A percentile compares a stretch with the other conserved stretches of the same genome.
phyloP scores from a whole-genome alignment of 2,797 vertebrate genomes.

The Lepilemur septentrionalis region DNA sequence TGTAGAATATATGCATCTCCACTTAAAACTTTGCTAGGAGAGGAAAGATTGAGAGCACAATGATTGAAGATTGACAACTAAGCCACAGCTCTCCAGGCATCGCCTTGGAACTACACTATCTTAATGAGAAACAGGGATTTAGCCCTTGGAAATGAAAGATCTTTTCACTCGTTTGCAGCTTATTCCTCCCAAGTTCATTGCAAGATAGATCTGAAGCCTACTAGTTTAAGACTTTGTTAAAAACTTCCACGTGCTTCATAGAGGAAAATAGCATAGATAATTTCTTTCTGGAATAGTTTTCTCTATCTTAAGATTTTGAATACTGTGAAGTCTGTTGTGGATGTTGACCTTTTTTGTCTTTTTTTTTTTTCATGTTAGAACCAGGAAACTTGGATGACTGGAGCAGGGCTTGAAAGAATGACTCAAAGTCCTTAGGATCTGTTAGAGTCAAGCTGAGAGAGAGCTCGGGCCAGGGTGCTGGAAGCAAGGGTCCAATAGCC shows the following conservation, averaged over 20 bases:
- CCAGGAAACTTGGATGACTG: neutral
- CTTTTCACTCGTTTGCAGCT: neutral
- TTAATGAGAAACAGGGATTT: neutral
- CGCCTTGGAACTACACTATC: neutral
- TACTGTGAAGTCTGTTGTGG: neutral
- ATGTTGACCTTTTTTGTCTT: neutral
- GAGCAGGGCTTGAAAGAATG: neutral
- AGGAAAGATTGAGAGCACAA: neutral
- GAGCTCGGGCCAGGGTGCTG: neutral
- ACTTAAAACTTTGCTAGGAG: neutral
- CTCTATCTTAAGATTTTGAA: neutral
- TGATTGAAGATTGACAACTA: neutral
- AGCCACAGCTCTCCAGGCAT: neutral
- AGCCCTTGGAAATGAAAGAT: constrained; percentile 11
- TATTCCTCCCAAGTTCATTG: neutral
- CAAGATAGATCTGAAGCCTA: neutral
- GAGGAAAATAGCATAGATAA: neutral
- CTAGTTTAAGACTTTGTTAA: constrained; percentile 27
- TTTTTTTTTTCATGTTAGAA: neutral
- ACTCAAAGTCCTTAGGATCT: neutral
- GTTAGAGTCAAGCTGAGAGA: neutral
- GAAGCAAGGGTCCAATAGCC: neutral
- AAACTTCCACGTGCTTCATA: neutral
- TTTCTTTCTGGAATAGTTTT: constrained; percentile 5
- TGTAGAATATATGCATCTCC: neutral